Conservation (phyloP, 2,888 invertebrate genomes). For the Chalcis sispes region DNA sequence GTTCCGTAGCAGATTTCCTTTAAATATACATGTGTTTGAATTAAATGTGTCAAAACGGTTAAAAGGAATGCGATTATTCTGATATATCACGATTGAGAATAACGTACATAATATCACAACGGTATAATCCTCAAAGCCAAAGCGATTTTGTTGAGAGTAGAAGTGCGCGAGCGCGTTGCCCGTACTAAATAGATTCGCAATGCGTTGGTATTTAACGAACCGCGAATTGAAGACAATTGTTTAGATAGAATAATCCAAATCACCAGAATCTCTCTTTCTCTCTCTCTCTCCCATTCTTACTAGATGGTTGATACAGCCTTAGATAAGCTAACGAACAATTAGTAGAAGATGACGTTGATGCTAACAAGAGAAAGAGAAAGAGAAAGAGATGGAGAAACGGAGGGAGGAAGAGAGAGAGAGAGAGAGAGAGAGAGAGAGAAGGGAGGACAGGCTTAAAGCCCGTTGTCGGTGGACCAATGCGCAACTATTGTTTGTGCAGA, state of each 20-base stretch:
- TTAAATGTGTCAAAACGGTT: too few species aligned
- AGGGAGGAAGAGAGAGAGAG: too few species aligned
- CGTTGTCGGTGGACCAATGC: not conserved
- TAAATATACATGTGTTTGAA: too few species aligned
- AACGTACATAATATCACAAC: not conserved
- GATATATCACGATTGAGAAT: not conserved
- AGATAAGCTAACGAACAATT: constrained; percentile 38
- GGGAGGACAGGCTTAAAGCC: too few species aligned
- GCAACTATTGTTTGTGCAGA: constrained; percentile 29
- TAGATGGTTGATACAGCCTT: constrained; percentile 10
- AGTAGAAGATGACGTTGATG: not conserved
- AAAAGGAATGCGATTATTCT: not conserved
- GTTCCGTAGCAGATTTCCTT: too few species aligned
- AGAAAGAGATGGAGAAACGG: not conserved
- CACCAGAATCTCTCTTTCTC: not conserved
- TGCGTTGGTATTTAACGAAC: constrained; percentile 12
- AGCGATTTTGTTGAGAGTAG: not conserved
- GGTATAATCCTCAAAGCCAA: not conserved
- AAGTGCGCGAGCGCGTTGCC: not conserved
- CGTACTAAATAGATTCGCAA: not conserved
- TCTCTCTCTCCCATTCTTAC: not conserved
- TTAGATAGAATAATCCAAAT: not conserved
- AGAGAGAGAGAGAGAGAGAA: too few species aligned
- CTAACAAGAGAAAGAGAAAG: not conserved
- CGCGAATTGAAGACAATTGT: constrained; percentile 34